These are phyloP conservation scores for Drosophila tristis DNA, from an alignment of 1,140 invertebrate species.

Conservation along the genomic window DNA sequence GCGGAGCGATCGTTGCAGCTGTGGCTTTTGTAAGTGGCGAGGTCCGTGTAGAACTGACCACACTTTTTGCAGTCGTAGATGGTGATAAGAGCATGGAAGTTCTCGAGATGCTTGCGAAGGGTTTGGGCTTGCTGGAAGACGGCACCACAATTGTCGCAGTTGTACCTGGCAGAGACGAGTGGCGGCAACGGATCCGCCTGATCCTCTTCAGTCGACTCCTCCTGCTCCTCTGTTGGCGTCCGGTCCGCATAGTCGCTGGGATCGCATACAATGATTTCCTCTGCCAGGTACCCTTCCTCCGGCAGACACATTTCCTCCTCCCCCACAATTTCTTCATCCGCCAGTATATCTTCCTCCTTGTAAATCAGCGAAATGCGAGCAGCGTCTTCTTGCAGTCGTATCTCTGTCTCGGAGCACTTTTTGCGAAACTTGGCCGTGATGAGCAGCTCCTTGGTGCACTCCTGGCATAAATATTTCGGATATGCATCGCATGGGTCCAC, in stretches of 20 bases:
- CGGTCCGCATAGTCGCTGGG: conserved; percentile 23
- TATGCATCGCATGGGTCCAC: conserved; percentile 28
- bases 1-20: conserved; percentile 6
- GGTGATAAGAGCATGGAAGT: conserved; percentile 14
- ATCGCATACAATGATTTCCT: conserved; percentile 43
- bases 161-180: not conserved
- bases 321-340: not conserved
- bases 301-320: not conserved
- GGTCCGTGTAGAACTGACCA: conserved; percentile 37
- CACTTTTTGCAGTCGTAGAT: conserved; percentile 42
- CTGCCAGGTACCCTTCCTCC: not conserved
- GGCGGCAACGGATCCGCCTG: not conserved
- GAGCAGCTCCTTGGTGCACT: conserved; percentile 60
- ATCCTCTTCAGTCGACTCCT: conserved; percentile 4
- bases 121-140: conserved; percentile 43
- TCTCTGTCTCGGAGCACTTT: conserved; percentile 50
- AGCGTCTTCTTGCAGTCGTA: conserved; percentile 1
- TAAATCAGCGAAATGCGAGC: not conserved
- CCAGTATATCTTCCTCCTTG: not conserved
- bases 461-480: conserved; percentile 60
- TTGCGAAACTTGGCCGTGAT: conserved; percentile 60
- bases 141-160: conserved; percentile 62
- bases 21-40: conserved; percentile 25
- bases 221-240: conserved; percentile 1
- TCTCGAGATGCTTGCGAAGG: conserved; percentile 51